Percentiles rank a stretch among this genome's conserved stretches.
Evolutionary conservation across 2,888 invertebrate genomes (phyloP).

Genomic region (Trissoscelio sp.): DNA sequence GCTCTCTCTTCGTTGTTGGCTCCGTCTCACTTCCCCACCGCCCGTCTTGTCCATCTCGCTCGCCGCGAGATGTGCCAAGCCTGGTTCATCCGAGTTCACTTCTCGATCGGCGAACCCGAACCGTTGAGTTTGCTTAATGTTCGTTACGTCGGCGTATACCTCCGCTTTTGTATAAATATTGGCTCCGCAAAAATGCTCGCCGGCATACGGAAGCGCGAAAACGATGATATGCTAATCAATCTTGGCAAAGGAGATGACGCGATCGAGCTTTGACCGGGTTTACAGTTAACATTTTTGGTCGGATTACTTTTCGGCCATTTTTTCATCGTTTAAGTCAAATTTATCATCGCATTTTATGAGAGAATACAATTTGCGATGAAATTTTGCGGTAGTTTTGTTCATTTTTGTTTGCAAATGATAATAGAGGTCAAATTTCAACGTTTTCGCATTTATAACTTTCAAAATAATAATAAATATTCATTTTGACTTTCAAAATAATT

Average conservation of each 20-base stretch:
- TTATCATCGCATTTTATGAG: too few relatives aligned
- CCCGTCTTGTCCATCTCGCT: slow-evolving; percentile 49
- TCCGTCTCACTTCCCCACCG: slow-evolving; percentile 39
- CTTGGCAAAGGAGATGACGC: slow-evolving; percentile 33
- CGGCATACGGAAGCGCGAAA: slow-evolving; percentile 56
- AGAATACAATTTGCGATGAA: too few relatives aligned
- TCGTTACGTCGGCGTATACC: slow-evolving; percentile 66
- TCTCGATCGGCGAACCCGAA: slow-evolving; percentile 81
- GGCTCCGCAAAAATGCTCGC: slow-evolving; percentile 20
- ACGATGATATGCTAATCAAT: slow-evolving; percentile 53
- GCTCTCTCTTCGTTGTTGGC: slow-evolving; percentile 28
- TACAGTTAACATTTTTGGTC: slow-evolving; percentile 35
- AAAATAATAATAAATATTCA: too few relatives aligned
- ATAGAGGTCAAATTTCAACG: too few relatives aligned
- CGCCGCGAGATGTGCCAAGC: slow-evolving; percentile 71
- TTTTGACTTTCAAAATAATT: too few relatives aligned
- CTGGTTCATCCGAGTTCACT: slow-evolving; percentile 82
- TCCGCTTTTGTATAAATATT: slow-evolving; percentile 61
- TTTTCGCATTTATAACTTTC: too few relatives aligned
- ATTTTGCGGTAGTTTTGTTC: too few relatives aligned
- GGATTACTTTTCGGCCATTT: too few relatives aligned
- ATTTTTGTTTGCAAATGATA: too few relatives aligned
- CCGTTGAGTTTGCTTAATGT: slow-evolving; percentile 70
- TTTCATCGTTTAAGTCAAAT: too few relatives aligned
- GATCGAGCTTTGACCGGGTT: slow-evolving; percentile 32